Base-by-base conservation (phyloP, 2,888 invertebrate species). In the Tuberolachnus salignus region DNA sequence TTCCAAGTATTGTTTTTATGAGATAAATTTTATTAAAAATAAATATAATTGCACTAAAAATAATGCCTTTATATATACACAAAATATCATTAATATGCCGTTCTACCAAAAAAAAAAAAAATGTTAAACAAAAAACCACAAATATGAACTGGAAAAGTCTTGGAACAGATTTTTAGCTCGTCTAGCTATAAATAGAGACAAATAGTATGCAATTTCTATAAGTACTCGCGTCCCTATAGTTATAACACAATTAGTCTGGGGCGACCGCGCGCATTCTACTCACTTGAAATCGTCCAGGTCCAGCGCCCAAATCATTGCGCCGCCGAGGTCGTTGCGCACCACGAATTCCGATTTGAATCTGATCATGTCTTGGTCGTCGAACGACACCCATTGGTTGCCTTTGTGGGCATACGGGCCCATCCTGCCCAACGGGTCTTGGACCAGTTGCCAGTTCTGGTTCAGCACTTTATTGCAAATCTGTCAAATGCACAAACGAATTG, bases 381-480 rank as follows among this genome's bases (percentile, higher is more conserved):
- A 97, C 10, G 94, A 94, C 9, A 95, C 95, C 96, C 96, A 97
- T 84, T 97, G 96, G 84, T 95, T 94, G 34, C 91, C 88, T 81
- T 88, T 86, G 82, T 91, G 92, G 0, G 95, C 94, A 84, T 94
- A 95, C 0, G 96, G 96, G 0, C 95, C 96, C 86, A 95, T 94
- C 26, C 93, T 88, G 64, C 93, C 92, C 73, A 92, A 89, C 0
- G 90, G 88, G 84, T 95, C 94, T 80, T 92, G 89, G 0, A 92
- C 89, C 10, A 94, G 91, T 53, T 89, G 89, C 94, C 95, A 94
- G 1, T 92, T 92, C 80, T 90, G 90, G 1, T 89, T 88, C 82
- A 90, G 88, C 23, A 94, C 89, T 82, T 92, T 91, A 70, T 92
- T 89, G 83, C 95, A 95, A 82, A 96, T 94, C 92, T 93, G 83